phyloP scores from a whole-genome alignment of 2,888 invertebrate genomes.

The Clistopyga incitator region DNA sequence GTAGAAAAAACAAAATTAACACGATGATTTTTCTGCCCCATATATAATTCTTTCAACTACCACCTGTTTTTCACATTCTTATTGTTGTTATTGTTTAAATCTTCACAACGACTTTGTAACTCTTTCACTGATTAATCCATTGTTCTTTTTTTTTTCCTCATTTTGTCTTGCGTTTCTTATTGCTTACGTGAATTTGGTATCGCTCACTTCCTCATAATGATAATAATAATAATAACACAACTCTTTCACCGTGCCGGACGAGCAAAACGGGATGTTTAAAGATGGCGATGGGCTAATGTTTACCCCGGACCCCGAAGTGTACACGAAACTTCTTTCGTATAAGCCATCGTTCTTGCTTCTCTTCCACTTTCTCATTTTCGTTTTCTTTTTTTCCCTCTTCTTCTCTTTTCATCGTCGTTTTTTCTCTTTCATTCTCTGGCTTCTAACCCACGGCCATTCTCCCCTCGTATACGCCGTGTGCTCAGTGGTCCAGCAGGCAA shows the following conservation, averaged over 20 bases:
- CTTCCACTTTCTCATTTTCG: slow-evolving; percentile 48
- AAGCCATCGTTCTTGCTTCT: slow-evolving; percentile 32
- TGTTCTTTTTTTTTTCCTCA: background rate
- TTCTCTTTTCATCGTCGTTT: slow-evolving; percentile 49
- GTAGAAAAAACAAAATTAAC: slow-evolving; percentile 26
- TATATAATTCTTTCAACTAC: background rate
- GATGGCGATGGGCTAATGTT: slow-evolving; percentile 75
- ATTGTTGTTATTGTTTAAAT: background rate
- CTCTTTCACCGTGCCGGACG: slow-evolving; percentile 14
- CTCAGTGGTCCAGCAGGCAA: slow-evolving; percentile 54
- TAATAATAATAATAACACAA: slow-evolving; percentile 19
- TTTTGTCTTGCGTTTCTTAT: background rate
- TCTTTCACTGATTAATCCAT: background rate
- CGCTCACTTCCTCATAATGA: slow-evolving; percentile 32
- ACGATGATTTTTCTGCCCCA: slow-evolving; percentile 13
- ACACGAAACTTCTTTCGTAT: slow-evolving; percentile 34
- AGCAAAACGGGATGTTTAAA: slow-evolving; percentile 76
- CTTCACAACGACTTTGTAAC: background rate
- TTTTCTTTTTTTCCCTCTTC: slow-evolving; percentile 64
- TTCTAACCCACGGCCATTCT: slow-evolving; percentile 65
- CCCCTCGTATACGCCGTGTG: slow-evolving; percentile 48
- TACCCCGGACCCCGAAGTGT: slow-evolving; percentile 67
- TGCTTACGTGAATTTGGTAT: background rate
- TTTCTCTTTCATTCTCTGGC: slow-evolving; percentile 49
- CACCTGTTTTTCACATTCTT: background rate